These are phyloP conservation scores for Xanthia icteritia DNA, from an alignment of 2,888 invertebrate genomes.

Conservation along the genomic window DNA sequence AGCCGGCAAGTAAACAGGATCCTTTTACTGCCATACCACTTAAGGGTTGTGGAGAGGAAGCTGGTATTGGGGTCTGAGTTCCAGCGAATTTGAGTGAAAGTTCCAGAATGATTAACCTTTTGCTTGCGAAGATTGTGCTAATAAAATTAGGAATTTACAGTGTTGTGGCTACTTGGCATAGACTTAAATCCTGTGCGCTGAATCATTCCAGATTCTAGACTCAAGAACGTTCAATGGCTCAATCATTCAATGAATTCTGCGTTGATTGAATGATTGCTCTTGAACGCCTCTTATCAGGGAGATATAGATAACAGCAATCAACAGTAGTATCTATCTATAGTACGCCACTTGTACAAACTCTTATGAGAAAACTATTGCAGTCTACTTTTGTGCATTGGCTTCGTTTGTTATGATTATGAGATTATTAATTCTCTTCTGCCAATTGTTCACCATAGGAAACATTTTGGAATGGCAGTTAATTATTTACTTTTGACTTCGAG, in stretches of 20 bases:
- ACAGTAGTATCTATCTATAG: neutral
- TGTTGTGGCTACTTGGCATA: too few relatives aligned
- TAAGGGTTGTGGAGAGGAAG: constrained; percentile 73
- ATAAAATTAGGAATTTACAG: neutral
- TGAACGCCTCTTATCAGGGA: neutral
- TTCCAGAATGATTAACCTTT: neutral
- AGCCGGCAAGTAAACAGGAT: constrained; percentile 75
- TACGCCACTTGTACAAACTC: neutral
- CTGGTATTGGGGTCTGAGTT: constrained; percentile 38
- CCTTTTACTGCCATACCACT: constrained; percentile 77
- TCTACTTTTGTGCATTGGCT: neutral
- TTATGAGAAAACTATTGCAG: neutral
- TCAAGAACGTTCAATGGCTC: neutral
- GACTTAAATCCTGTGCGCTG: neutral
- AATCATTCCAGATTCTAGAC: neutral
- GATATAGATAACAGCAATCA: neutral
- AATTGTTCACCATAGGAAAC: neutral
- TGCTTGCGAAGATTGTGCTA: neutral
- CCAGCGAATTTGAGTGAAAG: constrained; percentile 26
- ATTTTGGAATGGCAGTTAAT: too few relatives aligned
- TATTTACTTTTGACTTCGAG: neutral
- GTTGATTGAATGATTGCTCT: constrained; percentile 29
- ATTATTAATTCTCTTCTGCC: too few relatives aligned
- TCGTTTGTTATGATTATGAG: neutral
- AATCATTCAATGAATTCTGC: constrained; percentile 22